Percentiles rank a stretch among this genome's conserved stretches.
Conservation (phyloP, 2,888 invertebrate species). For the Hyles lineata region DNA sequence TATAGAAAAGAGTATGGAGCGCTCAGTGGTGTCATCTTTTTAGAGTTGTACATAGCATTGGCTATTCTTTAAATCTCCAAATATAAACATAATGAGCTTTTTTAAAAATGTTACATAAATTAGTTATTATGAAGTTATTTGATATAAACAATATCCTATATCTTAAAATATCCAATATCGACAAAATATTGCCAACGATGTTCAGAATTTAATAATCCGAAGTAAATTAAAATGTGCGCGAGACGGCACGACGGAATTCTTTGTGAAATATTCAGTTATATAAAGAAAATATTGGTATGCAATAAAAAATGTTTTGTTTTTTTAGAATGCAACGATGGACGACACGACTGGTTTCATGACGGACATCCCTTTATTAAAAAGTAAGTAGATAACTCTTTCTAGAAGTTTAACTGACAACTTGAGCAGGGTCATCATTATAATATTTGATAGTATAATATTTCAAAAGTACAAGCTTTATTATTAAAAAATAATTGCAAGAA, state of each 20-base stretch:
- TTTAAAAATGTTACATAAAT: too few relatives aligned
- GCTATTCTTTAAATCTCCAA: too few relatives aligned
- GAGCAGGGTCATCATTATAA: too few relatives aligned
- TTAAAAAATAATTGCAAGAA: too few relatives aligned
- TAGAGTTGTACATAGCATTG: too few relatives aligned
- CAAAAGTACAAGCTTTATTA: too few relatives aligned
- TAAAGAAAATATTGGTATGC: constrained; percentile 8
- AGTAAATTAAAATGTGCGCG: constrained; percentile 44
- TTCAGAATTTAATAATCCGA: constrained; percentile 40
- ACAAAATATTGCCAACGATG: constrained; percentile 49
- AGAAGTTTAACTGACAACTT: too few relatives aligned
- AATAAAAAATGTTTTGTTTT: constrained; percentile 48
- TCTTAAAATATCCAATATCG: constrained; percentile 45
- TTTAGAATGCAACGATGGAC: constrained; percentile 92
- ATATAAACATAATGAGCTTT: too few relatives aligned
- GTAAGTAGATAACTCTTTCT: constrained; percentile 83
- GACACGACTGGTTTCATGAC: constrained; percentile 95
- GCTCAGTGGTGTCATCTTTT: too few relatives aligned
- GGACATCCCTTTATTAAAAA: constrained; percentile 95
- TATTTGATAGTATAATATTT: too few relatives aligned
- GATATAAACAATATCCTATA: background rate
- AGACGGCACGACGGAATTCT: constrained; percentile 38
- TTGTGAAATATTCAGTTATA: constrained; percentile 34
- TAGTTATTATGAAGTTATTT: too few relatives aligned
- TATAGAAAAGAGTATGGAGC: too few relatives aligned